phyloP scores from a whole-genome alignment of 1,140 invertebrate species.

The Onthophagus taurus region DNA sequence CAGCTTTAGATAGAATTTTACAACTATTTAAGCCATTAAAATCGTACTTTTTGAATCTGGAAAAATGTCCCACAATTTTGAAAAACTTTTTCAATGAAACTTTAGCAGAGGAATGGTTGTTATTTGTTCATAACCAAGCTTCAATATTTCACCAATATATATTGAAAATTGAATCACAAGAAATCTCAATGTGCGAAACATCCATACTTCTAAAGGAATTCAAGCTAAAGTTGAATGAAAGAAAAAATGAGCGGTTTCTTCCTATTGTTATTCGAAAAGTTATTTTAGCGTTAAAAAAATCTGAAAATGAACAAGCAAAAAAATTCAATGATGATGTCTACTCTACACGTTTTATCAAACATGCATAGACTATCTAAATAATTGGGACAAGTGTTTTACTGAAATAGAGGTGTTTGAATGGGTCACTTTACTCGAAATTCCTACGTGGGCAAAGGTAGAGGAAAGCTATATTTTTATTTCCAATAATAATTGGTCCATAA shows the following conservation, averaged over 20 bases:
- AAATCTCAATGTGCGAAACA: not conserved
- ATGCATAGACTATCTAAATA: conserved; percentile 3
- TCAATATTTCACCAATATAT: too few relatives aligned
- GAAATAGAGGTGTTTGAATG: conserved; percentile 8
- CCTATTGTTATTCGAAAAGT: conserved; percentile 2
- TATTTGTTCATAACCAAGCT: too few relatives aligned
- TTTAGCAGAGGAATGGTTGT: too few relatives aligned
- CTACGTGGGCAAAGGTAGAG: conserved; percentile 1
- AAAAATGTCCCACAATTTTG: too few relatives aligned
- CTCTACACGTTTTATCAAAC: not conserved
- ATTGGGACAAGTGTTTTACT: conserved; percentile 5
- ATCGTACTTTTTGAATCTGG: not conserved
- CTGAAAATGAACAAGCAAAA: conserved; percentile 3
- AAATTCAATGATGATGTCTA: conserved; percentile 6
- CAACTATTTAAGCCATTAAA: conserved; percentile 16
- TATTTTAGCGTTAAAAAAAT: conserved; percentile 3
- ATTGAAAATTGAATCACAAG: too few relatives aligned
- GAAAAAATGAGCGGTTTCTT: conserved; percentile 5
- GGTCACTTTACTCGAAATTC: conserved; percentile 3
- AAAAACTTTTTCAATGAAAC: not conserved
- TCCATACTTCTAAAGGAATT: conserved; percentile 4
- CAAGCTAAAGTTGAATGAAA: conserved; percentile 1
- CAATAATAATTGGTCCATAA: conserved; percentile 1
- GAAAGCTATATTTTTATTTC: conserved; percentile 7
- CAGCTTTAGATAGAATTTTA: conserved; percentile 15